phyloP scores from a whole-genome alignment of 2,113 vertebrate species.

The Parus major region DNA sequence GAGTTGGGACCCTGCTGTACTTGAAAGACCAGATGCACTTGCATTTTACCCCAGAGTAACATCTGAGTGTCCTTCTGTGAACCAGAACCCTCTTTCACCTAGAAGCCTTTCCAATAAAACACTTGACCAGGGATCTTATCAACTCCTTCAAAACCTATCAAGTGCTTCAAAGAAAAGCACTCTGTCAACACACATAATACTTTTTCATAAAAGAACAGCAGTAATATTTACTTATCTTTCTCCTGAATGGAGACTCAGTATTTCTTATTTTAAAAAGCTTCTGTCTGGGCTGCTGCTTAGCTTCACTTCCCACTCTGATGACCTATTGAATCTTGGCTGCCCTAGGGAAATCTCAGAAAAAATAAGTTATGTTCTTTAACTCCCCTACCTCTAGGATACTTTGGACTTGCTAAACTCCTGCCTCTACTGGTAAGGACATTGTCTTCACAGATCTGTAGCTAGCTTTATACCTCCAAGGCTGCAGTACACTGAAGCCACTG shows the following conservation, averaged over 20 bases:
- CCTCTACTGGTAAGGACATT: background rate
- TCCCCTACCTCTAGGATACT: background rate
- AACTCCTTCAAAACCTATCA: background rate
- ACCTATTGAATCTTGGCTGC: background rate
- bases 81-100: background rate
- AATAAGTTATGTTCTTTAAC: background rate
- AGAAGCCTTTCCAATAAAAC: background rate
- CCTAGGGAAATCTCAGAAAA: background rate
- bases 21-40: background rate
- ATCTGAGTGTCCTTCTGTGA: background rate
- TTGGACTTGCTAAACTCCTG: background rate
- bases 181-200: background rate
- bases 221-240: background rate
- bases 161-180: background rate
- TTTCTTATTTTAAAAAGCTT: background rate
- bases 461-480: background rate
- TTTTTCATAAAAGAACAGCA: background rate
- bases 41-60: background rate
- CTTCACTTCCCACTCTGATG: background rate
- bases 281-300: background rate
- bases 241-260: background rate
- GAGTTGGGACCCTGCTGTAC: background rate
- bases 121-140: background rate
- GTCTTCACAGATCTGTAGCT: background rate
- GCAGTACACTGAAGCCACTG: background rate